phyloP scores from a whole-genome alignment of 2,888 invertebrate species.

The Phlogophora meticulosa region DNA sequence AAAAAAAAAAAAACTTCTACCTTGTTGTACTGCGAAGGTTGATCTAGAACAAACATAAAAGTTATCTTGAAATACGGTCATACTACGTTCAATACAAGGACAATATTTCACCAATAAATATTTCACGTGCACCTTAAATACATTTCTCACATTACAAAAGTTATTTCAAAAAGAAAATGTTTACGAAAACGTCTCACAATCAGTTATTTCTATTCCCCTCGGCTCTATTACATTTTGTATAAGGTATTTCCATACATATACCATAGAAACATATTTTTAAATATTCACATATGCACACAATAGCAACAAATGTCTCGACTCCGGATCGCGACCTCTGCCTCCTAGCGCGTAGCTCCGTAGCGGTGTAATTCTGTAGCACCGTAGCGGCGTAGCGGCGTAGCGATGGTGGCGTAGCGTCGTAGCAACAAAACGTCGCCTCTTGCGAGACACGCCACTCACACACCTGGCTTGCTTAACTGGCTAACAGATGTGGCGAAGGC shows the following conservation, averaged over 20 bases:
- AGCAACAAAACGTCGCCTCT: slow-evolving; percentile 65
- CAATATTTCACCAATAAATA: slow-evolving; percentile 19
- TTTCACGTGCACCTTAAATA: slow-evolving; percentile 2
- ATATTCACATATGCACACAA: slow-evolving; percentile 58
- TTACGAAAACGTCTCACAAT: slow-evolving; percentile 4
- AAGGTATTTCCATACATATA: background rate
- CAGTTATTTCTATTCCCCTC: slow-evolving; percentile 20
- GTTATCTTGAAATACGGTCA: background rate
- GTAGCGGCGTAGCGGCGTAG: slow-evolving; percentile 43
- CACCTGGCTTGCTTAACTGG: slow-evolving; percentile 56
- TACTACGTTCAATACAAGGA: background rate
- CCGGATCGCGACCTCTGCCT: slow-evolving; percentile 59
- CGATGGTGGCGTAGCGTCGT: slow-evolving; percentile 40
- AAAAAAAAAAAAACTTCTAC: background rate
- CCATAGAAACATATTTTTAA: slow-evolving; percentile 47
- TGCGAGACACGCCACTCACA: slow-evolving; percentile 63
- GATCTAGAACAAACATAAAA: background rate
- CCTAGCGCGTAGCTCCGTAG: slow-evolving; percentile 48
- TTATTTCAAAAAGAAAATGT: slow-evolving; percentile 7
- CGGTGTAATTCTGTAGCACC: slow-evolving; percentile 37
- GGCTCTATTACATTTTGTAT: slow-evolving; percentile 14
- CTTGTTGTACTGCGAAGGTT: background rate
- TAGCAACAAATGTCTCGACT: slow-evolving; percentile 62
- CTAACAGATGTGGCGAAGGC: slow-evolving; percentile 22
- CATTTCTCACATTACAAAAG: slow-evolving; percentile 23